Base-by-base conservation (phyloP, 2,888 invertebrate species). In the Scelioninae gen. 1 region DNA sequence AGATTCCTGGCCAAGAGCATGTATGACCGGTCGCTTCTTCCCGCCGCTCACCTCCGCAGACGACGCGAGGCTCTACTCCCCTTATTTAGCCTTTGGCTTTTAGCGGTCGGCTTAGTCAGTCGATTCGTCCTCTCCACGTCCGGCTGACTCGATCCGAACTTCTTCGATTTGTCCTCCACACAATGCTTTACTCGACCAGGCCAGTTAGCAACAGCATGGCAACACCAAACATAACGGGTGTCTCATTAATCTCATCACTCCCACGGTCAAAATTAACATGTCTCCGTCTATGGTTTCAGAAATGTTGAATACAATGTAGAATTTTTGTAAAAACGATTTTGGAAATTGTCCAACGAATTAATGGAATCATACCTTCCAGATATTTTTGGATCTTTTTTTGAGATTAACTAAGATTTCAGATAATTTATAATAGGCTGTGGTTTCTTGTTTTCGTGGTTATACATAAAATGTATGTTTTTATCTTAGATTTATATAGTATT, bases 201-300 rank as follows among this genome's bases (percentile, higher is more conserved):
- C 82, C 86, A 85, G 86, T 85, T 86, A 85, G 85, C 86, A 87
- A 87, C 86, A 86, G 85, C 84, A 82, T 82, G 85, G 82, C 81
- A 84, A 83, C 87, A 87, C 88, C 89, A 89, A 87, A 89, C 88
- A 88, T 90, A 90, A 89, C 90, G 91, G 89, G 90, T 90, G 91
- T 89, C 81, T 74, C 82, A 15, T 11, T 1, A 55, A 43, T 31
- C 8, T 23, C 2, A 23, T 23, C 23, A 23, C 23, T 23, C 23
- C 23, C 4, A 23, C 23, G 23, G 23, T 23, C 23, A 23, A 23
- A 23, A 23, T 23, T 23, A 1, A 23, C 1, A 23, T 23, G 1
- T 23, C 23, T 4, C 23, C 1, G 1, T 1, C 23, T 23, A 23
- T 23, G 4, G 4, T 23, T 23, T 23, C 23, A 23, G 4, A 23